phyloP scores from a whole-genome alignment of 2,113 vertebrate species.

The Pantherophis guttatus region DNA sequence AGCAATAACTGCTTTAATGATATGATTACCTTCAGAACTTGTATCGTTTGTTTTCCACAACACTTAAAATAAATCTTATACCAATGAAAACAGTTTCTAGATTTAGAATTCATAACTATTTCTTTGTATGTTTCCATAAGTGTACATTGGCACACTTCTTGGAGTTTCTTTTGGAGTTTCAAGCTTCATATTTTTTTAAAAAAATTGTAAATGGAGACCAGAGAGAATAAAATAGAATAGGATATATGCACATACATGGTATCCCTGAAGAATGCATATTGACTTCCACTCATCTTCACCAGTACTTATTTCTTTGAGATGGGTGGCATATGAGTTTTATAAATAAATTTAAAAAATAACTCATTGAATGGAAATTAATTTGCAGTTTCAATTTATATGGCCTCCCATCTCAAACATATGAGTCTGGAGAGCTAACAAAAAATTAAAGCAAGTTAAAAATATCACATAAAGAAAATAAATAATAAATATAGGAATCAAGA shows the following conservation, averaged over 20 bases:
- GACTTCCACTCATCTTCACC: no score
- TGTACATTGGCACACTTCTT: background rate
- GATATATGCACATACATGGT: background rate
- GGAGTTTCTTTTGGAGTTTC: background rate
- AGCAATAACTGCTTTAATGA: background rate
- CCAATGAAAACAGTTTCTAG: background rate
- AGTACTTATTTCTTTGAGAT: no score
- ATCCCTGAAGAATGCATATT: background rate
- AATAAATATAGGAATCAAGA: background rate
- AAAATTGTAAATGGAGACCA: background rate
- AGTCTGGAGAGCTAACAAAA: background rate
- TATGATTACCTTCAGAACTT: background rate
- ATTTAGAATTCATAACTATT: background rate
- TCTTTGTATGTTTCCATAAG: background rate
- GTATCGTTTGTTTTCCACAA: background rate
- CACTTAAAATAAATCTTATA: background rate
- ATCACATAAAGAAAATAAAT: background rate
- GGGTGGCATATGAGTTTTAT: no score
- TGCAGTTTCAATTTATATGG: background rate
- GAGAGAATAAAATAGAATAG: background rate
- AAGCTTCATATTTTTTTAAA: background rate
- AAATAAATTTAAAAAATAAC: no score
- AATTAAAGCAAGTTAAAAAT: background rate
- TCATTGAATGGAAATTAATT: background rate
- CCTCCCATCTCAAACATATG: background rate